These are phyloP conservation scores for Genyomyrus donnyi DNA, from an alignment of 2,113 vertebrate genomes.

Conservation along the genomic window DNA sequence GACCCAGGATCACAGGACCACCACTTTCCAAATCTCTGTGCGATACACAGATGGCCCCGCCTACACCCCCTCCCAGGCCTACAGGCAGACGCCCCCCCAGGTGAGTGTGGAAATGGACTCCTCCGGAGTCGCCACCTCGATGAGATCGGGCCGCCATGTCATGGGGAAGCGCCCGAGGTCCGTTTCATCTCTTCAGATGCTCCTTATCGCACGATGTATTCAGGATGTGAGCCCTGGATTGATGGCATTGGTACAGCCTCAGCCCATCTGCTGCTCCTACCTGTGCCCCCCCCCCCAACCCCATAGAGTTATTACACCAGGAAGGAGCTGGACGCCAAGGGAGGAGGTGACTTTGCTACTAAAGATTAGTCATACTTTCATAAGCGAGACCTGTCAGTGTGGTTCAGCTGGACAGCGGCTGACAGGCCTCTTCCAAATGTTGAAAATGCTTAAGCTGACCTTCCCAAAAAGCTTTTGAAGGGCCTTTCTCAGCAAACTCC, in stretches of 20 bases:
- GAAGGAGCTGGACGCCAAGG: background rate
- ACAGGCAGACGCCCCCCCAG: background rate
- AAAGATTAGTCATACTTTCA: background rate
- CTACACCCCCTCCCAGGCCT: background rate
- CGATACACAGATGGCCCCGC: background rate
- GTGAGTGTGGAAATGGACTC: background rate
- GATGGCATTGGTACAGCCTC: background rate
- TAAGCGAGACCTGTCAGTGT: background rate
- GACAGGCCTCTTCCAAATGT: background rate
- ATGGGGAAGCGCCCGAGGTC: background rate
- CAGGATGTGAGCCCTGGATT: background rate
- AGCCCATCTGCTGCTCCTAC: background rate
- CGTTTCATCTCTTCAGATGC: background rate
- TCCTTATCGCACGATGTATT: background rate
- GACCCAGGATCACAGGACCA: background rate
- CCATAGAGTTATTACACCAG: background rate
- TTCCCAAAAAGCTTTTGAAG: background rate
- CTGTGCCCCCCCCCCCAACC: background rate
- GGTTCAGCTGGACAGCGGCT: background rate
- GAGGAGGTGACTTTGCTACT: background rate
- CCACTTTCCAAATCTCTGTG: background rate
- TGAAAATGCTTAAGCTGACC: background rate
- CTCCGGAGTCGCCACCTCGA: background rate
- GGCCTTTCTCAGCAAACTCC: background rate
- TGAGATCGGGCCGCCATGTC: background rate